Evolutionary conservation across 2,113 vertebrate genomes (phyloP), one percentile per base, ranked within the genome.

Genomic region (Elephas maximus): DNA sequence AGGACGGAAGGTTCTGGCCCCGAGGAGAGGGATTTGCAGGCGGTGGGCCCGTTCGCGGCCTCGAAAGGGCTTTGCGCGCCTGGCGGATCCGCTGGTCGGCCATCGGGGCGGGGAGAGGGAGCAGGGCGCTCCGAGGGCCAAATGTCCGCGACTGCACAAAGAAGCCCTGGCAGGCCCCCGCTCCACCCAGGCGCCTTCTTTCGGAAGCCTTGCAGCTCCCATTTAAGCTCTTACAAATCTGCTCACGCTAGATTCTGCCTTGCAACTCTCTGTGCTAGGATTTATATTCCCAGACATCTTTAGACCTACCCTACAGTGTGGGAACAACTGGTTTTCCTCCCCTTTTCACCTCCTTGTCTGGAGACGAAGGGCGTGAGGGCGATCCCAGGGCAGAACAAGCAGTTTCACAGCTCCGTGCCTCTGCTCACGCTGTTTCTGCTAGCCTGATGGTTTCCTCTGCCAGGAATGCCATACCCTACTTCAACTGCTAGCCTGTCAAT

Each of bases 101-200:
- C 6, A 28, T 93, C 48, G 9, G 45, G 48, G 53, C 73, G 3
- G 41, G 20, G 0, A 60, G 48, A 18, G 1, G 9, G 17, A 67
- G 37, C 90, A 0, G 23, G 30, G 69, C 30, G 7, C 30, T 57
- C 7, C 0, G 45, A 33, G 20, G 48, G 24, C 63, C 71, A 5
- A 1, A 26, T 6, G 26, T 53, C 71, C 8, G 48, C 21, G 10
- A 15, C 30, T 1, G 26, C 73, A 0, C 21, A 0, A 0, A 44
- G 20, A 11, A 12, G 30, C n/a, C 28, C 11, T 6, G 24, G 73
- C 76, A 6, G 26, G 44, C 10, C 45, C 28, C 62, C 11, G 62
- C 21, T 8, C 51, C 33, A 1, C n/a, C 1, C 0, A 15, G 77
- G 44, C 9, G 17, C 18, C 18, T 4, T 21, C 28, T 37, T 76